Evolutionary conservation across 2,888 invertebrate species (phyloP).

Genomic region (Saturnia japonica): DNA sequence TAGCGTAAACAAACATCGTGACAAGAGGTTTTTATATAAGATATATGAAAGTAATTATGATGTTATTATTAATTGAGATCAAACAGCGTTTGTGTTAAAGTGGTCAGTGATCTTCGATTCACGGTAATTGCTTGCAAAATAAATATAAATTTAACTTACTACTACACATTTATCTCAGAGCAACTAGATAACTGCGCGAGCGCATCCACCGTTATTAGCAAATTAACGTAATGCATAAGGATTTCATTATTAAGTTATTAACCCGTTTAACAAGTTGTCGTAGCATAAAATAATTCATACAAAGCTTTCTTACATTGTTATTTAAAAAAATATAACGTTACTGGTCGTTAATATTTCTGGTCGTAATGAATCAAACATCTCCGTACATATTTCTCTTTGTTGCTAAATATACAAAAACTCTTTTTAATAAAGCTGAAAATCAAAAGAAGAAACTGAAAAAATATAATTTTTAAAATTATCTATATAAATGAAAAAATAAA

Average conservation of each 20-base stretch:
- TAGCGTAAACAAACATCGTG: too few species aligned
- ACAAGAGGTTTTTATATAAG: too few species aligned
- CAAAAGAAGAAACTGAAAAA: neutral
- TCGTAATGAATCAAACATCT: too few species aligned
- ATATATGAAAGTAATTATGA: conserved; percentile 18
- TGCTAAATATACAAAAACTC: neutral
- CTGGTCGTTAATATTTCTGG: too few species aligned
- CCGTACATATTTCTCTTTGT: too few species aligned
- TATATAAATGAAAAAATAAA: too few species aligned
- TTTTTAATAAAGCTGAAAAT: neutral
- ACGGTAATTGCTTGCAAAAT: conserved; percentile 36
- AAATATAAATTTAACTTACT: conserved; percentile 42
- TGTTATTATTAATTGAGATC: conserved; percentile 13
- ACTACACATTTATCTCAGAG: conserved; percentile 40
- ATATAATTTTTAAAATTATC: too few species aligned
- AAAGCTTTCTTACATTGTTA: neutral
- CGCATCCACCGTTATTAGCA: conserved; percentile 46
- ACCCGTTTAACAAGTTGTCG: neutral
- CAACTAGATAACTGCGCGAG: conserved; percentile 37
- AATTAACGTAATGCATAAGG: conserved; percentile 22
- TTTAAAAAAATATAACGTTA: too few species aligned
- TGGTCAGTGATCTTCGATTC: conserved; percentile 35
- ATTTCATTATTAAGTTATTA: conserved; percentile 2
- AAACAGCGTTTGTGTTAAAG: conserved; percentile 22
- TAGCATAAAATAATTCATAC: neutral